Evolutionary conservation across 2,113 vertebrate species (phyloP), one percentile per base, ranked within the genome.

Genomic region (Diadophis punctatus): DNA sequence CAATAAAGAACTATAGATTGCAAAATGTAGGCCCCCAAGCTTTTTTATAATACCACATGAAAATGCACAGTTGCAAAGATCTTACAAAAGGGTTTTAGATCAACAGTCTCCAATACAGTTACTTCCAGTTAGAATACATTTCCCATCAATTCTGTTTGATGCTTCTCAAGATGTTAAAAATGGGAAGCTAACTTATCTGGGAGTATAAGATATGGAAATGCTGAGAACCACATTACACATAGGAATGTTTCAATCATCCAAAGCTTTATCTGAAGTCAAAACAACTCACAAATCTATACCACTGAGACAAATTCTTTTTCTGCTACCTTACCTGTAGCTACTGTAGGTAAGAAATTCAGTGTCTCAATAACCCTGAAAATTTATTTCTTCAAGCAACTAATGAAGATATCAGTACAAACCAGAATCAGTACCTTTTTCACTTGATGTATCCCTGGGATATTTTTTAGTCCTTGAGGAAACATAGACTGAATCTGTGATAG

Each of bases 381-480:
- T n/a, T 48, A 52, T 60, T 60, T 39, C 3, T 56, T 96, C 94
- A 88, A 27, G 12, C 49, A 94, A 88, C 94, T 74, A 90, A 90
- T 86, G 22, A 51, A 93, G 88, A 91, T 91, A 90, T 93, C 92
- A 94, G 91, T 56, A 88, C 27, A 39, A 52, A 95, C 5, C 94
- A 0, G 94, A 92, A 92, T 53, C 94, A 34, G n/a, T 60, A 98
- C 98, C 98, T 98, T 98, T 96, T 98, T 98, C 89, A 97, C 97
- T 2, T 97, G 97, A 85, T 98, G 97, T 96, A 98, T 97, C 95
- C 97, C 98, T 91, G 97, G 96, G 96, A 97, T 98, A 92, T 97
- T 98, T 96, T 97, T 98, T 95, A 98, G 96, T 92, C 97, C 97
- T 93, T 98, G 98, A 55, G 98, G 98, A 94, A 97, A 91, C 49